Percentiles rank a stretch among this genome's conserved stretches.
Conservation (phyloP, 1,140 invertebrate species). For the Nephotettix cincticeps region DNA sequence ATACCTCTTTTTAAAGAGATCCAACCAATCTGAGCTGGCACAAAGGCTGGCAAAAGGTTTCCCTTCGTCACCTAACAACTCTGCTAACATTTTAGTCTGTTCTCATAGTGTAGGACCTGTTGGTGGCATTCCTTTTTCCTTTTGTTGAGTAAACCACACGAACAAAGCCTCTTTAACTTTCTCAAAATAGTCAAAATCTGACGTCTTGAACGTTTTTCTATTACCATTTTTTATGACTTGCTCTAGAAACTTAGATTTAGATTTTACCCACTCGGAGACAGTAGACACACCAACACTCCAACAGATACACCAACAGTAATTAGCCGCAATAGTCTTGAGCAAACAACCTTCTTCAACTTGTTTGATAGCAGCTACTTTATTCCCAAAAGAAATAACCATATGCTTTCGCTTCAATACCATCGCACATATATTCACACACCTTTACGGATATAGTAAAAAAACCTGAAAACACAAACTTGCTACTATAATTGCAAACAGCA, state of each 20-base stretch:
- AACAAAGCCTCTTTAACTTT: neutral
- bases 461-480: too few species aligned
- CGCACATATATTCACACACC: too few species aligned
- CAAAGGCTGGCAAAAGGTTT: neutral
- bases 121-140: neutral
- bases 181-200: neutral
- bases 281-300: neutral
- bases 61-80: too few species aligned
- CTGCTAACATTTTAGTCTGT: neutral
- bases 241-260: too few species aligned
- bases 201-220: neutral
- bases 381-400: neutral
- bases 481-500: too few species aligned
- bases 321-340: neutral
- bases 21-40: neutral
- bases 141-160: constrained; percentile 15
- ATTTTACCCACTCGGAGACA: neutral
- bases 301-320: too few species aligned
- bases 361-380: neutral
- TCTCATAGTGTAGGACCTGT: constrained; percentile 3
- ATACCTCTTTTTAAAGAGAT: neutral
- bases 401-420: neutral
- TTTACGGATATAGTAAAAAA: too few species aligned
- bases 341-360: neutral
- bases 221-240: too few species aligned